Conservation (phyloP, 2,888 invertebrate genomes). For the Leucophenga montana region DNA sequence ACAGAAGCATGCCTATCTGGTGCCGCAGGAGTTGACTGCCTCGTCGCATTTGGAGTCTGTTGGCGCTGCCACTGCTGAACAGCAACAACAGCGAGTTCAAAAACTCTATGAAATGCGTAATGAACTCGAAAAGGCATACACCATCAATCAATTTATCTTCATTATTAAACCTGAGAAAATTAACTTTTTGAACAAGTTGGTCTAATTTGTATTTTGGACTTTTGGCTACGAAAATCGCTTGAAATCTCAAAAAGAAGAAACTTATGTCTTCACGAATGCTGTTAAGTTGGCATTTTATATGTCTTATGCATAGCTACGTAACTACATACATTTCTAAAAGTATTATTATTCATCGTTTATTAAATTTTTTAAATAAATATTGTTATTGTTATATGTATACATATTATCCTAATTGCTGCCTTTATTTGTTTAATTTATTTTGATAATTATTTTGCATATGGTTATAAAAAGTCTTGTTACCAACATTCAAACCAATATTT, state of each 20-base stretch:
- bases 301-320: no score
- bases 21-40: conserved; percentile 44
- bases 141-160: conserved; percentile 60
- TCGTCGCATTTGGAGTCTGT: conserved; percentile 28
- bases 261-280: no score
- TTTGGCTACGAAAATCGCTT: no score
- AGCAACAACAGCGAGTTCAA: conserved; percentile 27
- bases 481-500: no score
- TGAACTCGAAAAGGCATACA: conserved; percentile 50
- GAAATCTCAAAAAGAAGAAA: no score
- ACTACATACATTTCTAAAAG: neutral
- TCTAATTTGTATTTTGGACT: conserved; percentile 40
- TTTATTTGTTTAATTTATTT: no score
- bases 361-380: neutral
- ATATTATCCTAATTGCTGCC: no score
- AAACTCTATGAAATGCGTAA: conserved; percentile 49
- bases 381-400: neutral
- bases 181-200: conserved; percentile 58
- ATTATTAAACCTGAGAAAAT: conserved; percentile 58
- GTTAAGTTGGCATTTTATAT: no score
- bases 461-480: no score
- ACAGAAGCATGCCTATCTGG: conserved; percentile 54
- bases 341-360: neutral
- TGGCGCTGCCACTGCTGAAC: conserved; percentile 28
- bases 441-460: no score